These are phyloP conservation scores for Dinomys branickii DNA, from an alignment of 2,113 vertebrate genomes.

Conservation along the genomic window DNA sequence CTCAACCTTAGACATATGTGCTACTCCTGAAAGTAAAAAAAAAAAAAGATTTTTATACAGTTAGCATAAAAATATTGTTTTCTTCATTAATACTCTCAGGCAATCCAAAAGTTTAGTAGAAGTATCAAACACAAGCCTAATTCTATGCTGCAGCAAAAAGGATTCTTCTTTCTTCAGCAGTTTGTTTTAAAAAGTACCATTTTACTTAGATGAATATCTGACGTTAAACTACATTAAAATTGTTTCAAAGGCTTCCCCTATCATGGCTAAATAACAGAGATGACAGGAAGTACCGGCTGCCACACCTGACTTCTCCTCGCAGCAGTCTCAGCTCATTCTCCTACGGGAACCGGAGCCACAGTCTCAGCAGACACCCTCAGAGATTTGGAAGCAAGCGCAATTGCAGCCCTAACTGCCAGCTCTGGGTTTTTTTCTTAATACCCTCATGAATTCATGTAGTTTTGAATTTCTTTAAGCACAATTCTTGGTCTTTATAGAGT, in stretches of 20 bases:
- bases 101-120: constrained; percentile 37
- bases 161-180: not conserved
- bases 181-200: not conserved
- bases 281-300: not conserved
- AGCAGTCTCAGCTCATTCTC: not conserved
- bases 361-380: not conserved
- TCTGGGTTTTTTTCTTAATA: not conserved
- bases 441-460: not conserved
- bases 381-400: not conserved
- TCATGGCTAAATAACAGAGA: constrained; percentile 17
- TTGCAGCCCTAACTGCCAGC: not conserved
- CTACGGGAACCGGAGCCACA: not conserved
- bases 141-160: not conserved
- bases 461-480: constrained; percentile 33
- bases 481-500: not conserved
- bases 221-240: constrained; percentile 41
- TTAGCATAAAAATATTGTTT: not conserved
- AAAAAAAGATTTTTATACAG: not conserved
- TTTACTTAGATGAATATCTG: constrained; percentile 29
- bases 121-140: not conserved
- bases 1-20: not conserved
- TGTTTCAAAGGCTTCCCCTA: constrained; percentile 15
- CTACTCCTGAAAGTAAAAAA: not conserved
- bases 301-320: not conserved
- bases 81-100: not conserved